These are phyloP conservation scores for Catharus ustulatus DNA, from an alignment of 2,797 vertebrate genomes.

Conservation along the genomic window DNA sequence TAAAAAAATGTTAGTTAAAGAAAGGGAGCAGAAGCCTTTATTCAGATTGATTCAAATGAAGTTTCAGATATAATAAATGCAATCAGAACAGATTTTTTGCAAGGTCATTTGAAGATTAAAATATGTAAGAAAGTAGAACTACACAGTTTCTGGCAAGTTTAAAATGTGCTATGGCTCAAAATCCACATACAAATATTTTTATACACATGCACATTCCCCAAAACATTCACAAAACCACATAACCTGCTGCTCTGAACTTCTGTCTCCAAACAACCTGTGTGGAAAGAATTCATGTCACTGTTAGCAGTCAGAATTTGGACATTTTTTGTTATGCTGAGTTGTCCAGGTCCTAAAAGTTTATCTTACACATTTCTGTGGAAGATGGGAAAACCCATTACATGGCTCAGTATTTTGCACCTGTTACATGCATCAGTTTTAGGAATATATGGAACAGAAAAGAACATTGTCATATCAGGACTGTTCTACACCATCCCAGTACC, in stretches of 20 bases:
- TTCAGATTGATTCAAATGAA: conserved; percentile 16
- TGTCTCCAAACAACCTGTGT: neutral
- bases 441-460: neutral
- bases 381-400: neutral
- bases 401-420: neutral
- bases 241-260: neutral
- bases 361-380: neutral
- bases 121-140: neutral
- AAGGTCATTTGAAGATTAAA: neutral
- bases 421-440: neutral
- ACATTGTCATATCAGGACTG: neutral
- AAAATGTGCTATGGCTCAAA: neutral
- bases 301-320: neutral
- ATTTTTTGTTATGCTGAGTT: neutral
- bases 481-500: neutral
- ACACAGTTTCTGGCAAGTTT: neutral
- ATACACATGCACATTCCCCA: neutral
- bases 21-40: neutral
- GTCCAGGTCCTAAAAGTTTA: neutral
- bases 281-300: neutral
- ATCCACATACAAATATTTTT: neutral
- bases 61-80: neutral
- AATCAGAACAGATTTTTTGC: conserved; percentile 4
- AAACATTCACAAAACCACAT: neutral
- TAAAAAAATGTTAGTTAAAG: neutral